phyloP scores from a whole-genome alignment of 2,888 invertebrate genomes.

The Aradus depressus region DNA sequence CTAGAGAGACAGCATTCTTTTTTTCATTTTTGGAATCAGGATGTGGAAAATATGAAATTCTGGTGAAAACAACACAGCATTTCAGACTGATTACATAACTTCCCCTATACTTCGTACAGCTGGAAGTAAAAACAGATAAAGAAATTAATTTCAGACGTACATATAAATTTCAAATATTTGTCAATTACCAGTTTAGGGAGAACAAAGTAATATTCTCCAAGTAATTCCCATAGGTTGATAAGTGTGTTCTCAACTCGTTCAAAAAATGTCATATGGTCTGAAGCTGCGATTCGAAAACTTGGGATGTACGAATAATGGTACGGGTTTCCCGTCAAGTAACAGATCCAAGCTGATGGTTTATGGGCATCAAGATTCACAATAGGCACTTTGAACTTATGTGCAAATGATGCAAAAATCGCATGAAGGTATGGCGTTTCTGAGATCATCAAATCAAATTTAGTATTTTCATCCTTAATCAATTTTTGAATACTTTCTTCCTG shows the following conservation, averaged over 20 bases:
- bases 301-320: constrained; percentile 21
- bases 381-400: constrained; percentile 25
- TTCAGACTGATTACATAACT: too few species aligned
- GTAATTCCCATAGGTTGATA: constrained; percentile 10
- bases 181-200: constrained; percentile 21
- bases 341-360: constrained; percentile 9
- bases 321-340: constrained; percentile 21
- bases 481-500: constrained; percentile 18
- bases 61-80: too few species aligned
- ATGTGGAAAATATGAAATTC: too few species aligned
- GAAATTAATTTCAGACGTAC: background rate
- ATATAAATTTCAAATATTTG: background rate
- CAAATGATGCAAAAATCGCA: constrained; percentile 24
- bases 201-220: constrained; percentile 13
- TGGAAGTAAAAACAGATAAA: background rate
- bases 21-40: too few species aligned
- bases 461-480: constrained; percentile 17
- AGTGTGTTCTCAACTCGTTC: constrained; percentile 19
- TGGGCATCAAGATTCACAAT: constrained; percentile 23
- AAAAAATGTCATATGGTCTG: constrained; percentile 21
- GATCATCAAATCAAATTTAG: constrained; percentile 26
- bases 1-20: too few species aligned
- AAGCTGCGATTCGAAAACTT: constrained; percentile 8
- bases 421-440: constrained; percentile 25
- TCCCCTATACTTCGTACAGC: too few species aligned